Percentiles rank a stretch among this genome's conserved stretches.
Evolutionary conservation across 2,888 invertebrate species (phyloP).

Genomic region (Ceratothoa steindachneri): DNA sequence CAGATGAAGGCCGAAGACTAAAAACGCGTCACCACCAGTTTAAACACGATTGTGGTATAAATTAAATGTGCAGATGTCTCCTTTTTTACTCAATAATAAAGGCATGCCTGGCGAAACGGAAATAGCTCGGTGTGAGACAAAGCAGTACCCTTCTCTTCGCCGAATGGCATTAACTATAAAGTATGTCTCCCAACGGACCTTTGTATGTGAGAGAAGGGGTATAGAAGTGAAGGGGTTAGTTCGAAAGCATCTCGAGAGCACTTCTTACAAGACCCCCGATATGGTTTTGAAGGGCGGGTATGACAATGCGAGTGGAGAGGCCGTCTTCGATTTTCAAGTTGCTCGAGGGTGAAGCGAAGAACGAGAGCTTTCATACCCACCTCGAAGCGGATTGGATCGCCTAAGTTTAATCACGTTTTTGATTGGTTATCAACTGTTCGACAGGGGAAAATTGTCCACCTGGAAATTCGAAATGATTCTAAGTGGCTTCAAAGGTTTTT

Average conservation of each 20-base stretch:
- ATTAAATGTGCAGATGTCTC: neutral
- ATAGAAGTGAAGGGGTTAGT: neutral
- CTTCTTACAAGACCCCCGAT: neutral
- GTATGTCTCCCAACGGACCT: neutral
- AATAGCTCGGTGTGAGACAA: neutral
- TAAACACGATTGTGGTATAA: too few relatives aligned
- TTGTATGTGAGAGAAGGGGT: neutral
- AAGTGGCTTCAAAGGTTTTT: neutral
- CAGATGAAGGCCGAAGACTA: too few relatives aligned
- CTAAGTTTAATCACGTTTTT: neutral
- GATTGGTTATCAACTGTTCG: neutral
- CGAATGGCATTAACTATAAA: neutral
- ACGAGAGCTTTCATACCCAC: neutral
- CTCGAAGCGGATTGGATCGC: neutral
- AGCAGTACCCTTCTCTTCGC: neutral
- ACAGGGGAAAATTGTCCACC: neutral
- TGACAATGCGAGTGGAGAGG: neutral
- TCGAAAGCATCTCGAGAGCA: neutral
- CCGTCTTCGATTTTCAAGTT: neutral
- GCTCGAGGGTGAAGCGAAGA: neutral
- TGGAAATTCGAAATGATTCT: neutral
- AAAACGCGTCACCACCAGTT: too few relatives aligned
- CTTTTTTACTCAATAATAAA: neutral
- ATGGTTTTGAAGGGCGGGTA: neutral
- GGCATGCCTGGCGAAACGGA: neutral